These are phyloP conservation scores for Nylanderia fulva DNA, from an alignment of 1,140 invertebrate species.

Conservation along the genomic window DNA sequence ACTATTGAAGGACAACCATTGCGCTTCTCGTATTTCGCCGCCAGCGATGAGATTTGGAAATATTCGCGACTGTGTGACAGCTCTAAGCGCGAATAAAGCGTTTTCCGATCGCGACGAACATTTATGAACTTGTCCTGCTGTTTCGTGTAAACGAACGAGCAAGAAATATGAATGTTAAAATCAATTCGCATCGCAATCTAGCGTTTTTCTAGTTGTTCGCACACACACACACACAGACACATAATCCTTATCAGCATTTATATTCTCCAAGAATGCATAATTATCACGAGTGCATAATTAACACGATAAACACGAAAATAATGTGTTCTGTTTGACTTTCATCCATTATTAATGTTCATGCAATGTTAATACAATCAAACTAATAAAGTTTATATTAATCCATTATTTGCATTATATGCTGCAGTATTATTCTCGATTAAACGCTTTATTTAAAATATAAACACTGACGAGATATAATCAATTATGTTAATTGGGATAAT, in stretches of 20 bases:
- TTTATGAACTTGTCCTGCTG: slow-evolving; percentile 6
- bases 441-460: slow-evolving; percentile 23
- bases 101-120: slow-evolving; percentile 42
- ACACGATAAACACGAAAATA: not conserved
- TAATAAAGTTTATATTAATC: slow-evolving; percentile 33
- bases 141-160: not conserved
- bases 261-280: not conserved
- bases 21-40: slow-evolving; percentile 8
- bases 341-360: not conserved
- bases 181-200: not conserved
- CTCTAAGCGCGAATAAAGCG: slow-evolving; percentile 22
- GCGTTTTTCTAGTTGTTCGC: not conserved
- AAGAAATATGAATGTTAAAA: slow-evolving; percentile 18
- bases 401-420: not conserved
- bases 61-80: not conserved
- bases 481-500: slow-evolving; percentile 47
- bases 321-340: not conserved
- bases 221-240: not conserved
- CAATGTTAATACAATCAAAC: not conserved
- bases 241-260: not conserved
- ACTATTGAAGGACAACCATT: slow-evolving; percentile 43
- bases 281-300: too few species aligned
- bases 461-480: slow-evolving; percentile 29
- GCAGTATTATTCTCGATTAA: slow-evolving; percentile 1
- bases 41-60: not conserved